Conservation (phyloP, 64 coral and sea anemone genomes). For the Montipora foliosa region DNA sequence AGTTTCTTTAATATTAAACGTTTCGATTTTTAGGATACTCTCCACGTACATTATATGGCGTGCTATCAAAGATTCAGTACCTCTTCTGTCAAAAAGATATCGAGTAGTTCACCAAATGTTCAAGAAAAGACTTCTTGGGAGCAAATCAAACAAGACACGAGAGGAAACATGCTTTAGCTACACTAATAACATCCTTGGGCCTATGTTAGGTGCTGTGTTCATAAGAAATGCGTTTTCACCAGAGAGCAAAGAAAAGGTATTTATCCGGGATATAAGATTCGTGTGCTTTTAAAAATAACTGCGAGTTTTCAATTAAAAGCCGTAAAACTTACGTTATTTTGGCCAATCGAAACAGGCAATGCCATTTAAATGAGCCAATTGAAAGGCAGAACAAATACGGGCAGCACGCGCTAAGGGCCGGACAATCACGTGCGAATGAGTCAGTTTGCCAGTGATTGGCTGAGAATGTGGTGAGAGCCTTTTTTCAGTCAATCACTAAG, state of each 20-base stretch:
- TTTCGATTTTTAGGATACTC: conserved; percentile 6
- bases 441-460: too few relatives aligned
- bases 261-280: not conserved
- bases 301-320: too few relatives aligned
- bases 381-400: too few relatives aligned
- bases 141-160: conserved; percentile 73
- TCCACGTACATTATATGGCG: conserved; percentile 98
- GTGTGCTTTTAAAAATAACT: too few relatives aligned
- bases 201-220: conserved; percentile 85
- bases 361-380: too few relatives aligned
- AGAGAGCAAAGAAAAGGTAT: conserved; percentile 98
- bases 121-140: conserved; percentile 70
- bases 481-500: not conserved
- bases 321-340: too few relatives aligned
- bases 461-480: not conserved
- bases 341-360: too few relatives aligned
- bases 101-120: conserved; percentile 67
- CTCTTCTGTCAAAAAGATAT: conserved; percentile 76
- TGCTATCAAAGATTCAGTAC: conserved; percentile 87
- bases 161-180: conserved; percentile 92
- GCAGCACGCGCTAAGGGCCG: too few relatives aligned
- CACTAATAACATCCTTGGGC: conserved; percentile 89
- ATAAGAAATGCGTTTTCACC: conserved; percentile 88
- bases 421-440: too few relatives aligned
- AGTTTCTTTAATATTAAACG: not conserved